Evolutionary conservation across 2,888 invertebrate species (phyloP), one percentile per base, ranked within the genome.

Genomic region (Drepana falcataria): DNA sequence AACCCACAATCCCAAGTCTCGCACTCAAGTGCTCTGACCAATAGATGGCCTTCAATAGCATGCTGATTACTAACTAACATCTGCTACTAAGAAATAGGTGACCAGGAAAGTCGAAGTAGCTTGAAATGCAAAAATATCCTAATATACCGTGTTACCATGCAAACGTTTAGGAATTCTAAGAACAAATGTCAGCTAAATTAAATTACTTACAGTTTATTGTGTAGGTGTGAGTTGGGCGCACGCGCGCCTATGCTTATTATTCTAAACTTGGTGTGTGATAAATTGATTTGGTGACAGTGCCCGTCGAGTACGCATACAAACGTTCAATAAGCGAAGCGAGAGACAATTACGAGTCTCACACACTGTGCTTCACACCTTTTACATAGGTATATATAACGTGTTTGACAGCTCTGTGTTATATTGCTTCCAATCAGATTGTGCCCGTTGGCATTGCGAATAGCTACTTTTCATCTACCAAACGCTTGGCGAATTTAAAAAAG

Each of bases 241-340:
- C 83, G 81, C 76, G 79, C 79, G 69, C 63, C 74, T 68, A 60
- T 58, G 77, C 78, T 85, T 83, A 79, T 77, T 75, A 83, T 86
- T 81, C 85, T 75, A 73, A 73, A 73, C 77, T 77, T 69, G 79
- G 72, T 60, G 71, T 77, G 82, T 81, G 81, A 83, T 83, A 83
- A 84, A 85, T 87, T 81, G 79, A 81, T 83, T 84, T 79, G 81
- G 80, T 83, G 82, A 81, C 85, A 81, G 73, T 70, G 66, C 68
- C 65, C 73, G 60, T 76, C 69, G 70, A 64, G 74, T 73, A 69
- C 66, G 81, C 81, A 85, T 83, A 83, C 83, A 79, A 84, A 85
- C 77, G 73, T 69, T 60, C 72, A 59, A 73, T 80, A 78, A 82
- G 69, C 67, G 73, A 71, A 68, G 63, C 65, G 48, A 73, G 67